Base-by-base conservation (phyloP, 2,113 vertebrate genomes). In the Phyllostomus discolor region DNA sequence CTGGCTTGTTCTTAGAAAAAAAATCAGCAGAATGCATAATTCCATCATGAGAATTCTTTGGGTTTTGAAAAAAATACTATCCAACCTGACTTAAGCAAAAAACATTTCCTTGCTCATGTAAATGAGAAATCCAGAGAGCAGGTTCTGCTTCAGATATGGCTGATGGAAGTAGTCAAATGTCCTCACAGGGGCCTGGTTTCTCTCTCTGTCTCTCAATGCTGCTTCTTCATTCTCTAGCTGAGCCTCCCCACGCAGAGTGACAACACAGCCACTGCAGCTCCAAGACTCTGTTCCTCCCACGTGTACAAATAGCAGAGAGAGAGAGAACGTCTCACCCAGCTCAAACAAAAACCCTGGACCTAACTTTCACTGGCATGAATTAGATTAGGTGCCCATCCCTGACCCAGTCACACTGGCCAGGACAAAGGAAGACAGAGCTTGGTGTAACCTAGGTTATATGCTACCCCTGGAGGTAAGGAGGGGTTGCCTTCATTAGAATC, bases 1-100 rank as follows among this genome's bases (percentile, higher is more conserved):
- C 91, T 62, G 35, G n/a, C 31, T 95, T 89, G 52, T 72, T 91
- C 79, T 78, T 96, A 89, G 22, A 1, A 59, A 90, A 59, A 91
- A 67, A 83, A 33, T 4, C 48, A 62, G 10, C 88, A 20, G 19
- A 28, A 2, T 85, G 0, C 7, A 41, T 66, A 85, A 46, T 59
- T 10, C 0, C 38, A 59, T 46, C 67, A n/a, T 52, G 35, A 69
- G 7, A 33, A 85, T 85, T 85, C 33, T 85, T 86, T 35, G 19
- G 3, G 28, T 85, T 81, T 62, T 95, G 4, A 64, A 33, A 76
- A 38, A 41, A 92, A 28, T 33, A 4, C 1, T 80, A 24, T 16
- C 69, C 14, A 57, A 24, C 14, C 10, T 52, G 20, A 46, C 33
- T 75, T 92, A 81, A 66, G 35, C 57, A n/a, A 80, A 64, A 64